phyloP scores from a whole-genome alignment of 2,888 invertebrate species.

The Stenoptilia bipunctidactyla region DNA sequence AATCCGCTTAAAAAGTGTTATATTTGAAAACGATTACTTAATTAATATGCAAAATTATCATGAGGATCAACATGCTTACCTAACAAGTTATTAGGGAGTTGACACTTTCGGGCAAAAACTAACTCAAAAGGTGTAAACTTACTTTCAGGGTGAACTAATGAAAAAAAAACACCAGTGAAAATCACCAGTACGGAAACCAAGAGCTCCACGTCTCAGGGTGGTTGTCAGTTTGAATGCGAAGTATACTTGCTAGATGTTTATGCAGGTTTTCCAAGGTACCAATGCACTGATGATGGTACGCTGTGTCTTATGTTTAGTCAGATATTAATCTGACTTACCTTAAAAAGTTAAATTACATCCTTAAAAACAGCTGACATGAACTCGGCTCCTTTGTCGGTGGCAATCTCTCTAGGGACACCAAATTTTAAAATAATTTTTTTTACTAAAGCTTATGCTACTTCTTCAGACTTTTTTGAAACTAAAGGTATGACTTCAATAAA shows the following conservation, averaged over 20 bases:
- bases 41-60: constrained; percentile 4
- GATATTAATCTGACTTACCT: constrained; percentile 10
- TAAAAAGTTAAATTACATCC: constrained; percentile 14
- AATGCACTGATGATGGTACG: constrained; percentile 13
- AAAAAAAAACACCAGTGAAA: constrained; percentile 2
- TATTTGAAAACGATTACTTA: constrained; percentile 7
- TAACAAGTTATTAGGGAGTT: constrained; percentile 2
- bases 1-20: too few relatives aligned
- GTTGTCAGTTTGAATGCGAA: constrained; percentile 6
- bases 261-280: too few relatives aligned
- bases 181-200: constrained; percentile 5
- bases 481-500: constrained; percentile 12
- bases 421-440: constrained; percentile 11
- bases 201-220: constrained; percentile 6
- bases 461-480: constrained; percentile 3
- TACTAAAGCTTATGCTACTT: constrained; percentile 9
- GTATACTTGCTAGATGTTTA: constrained; percentile 1
- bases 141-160: constrained; percentile 3
- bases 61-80: not conserved
- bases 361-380: constrained; percentile 9
- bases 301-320: too few relatives aligned
- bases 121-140: constrained; percentile 8
- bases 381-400: constrained; percentile 11
- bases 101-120: constrained; percentile 11
- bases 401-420: constrained; percentile 11